Evolutionary conservation across 2,113 vertebrate genomes (phyloP).

Genomic region (Notiomystis cincta): DNA sequence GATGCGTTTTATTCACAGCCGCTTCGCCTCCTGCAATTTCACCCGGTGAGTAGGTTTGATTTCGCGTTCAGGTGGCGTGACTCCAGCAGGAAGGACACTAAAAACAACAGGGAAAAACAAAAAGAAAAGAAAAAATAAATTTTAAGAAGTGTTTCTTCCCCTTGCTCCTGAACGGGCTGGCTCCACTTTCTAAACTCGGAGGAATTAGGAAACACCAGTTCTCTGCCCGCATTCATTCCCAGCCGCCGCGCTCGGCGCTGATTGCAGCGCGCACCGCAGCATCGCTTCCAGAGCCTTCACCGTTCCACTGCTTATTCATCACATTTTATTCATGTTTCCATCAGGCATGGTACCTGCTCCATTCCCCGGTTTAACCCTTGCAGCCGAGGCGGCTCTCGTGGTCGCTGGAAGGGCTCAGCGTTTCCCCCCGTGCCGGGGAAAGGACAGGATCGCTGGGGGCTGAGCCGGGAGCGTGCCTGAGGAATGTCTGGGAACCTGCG

Average conservation of each 20-base stretch:
- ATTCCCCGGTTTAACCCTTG: not conserved
- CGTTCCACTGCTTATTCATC: not conserved
- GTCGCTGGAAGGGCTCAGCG: not conserved
- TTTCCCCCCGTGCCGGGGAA: not conserved
- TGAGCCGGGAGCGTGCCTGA: not conserved
- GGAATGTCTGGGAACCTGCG: not conserved
- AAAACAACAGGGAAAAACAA: not conserved
- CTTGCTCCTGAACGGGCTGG: not conserved
- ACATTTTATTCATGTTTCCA: not conserved
- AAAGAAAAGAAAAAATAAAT: not conserved
- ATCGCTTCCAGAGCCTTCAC: not conserved
- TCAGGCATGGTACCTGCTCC: not conserved
- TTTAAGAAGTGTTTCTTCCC: not conserved
- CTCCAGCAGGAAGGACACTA: not conserved
- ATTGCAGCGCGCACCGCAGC: not conserved
- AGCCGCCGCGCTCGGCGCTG: not conserved
- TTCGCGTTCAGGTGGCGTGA: not conserved
- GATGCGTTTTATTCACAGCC: conserved; percentile 37
- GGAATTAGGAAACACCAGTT: not conserved
- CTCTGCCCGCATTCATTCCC: not conserved
- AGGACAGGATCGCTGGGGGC: not conserved
- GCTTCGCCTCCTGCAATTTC: conserved; percentile 47
- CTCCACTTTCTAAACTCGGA: conserved; percentile 18
- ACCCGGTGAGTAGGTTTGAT: conserved; percentile 68
- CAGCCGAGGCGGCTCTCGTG: not conserved